These are phyloP conservation scores for Thunnus thynnus DNA, from an alignment of 2,113 vertebrate species.

Conservation along the genomic window DNA sequence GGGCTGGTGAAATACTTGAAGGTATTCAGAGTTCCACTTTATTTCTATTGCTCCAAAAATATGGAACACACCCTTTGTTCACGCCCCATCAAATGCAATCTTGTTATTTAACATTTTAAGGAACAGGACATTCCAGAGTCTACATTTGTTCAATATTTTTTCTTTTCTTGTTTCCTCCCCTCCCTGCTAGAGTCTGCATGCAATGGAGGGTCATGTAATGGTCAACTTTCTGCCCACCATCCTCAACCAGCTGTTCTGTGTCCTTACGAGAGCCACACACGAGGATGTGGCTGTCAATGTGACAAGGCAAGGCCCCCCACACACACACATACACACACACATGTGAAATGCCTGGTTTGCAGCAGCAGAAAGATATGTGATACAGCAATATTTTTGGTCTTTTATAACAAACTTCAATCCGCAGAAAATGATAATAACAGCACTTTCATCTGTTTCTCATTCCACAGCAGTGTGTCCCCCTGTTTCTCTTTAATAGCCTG, in stretches of 20 bases:
- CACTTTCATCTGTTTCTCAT: conserved; percentile 7
- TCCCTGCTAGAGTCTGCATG: conserved; percentile 90
- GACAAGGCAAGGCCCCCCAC: conserved; percentile 85
- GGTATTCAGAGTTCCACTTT: conserved; percentile 78
- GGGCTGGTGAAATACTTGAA: conserved; percentile 98
- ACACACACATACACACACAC: neutral
- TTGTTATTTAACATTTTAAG: neutral
- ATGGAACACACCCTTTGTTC: neutral
- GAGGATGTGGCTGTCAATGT: conserved; percentile 97
- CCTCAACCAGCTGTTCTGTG: conserved; percentile 95
- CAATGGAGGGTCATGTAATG: conserved; percentile 97
- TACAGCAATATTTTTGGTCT: neutral
- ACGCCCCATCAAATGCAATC: conserved; percentile 15
- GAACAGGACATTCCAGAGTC: neutral
- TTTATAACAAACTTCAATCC: neutral
- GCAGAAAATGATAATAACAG: conserved; percentile 2
- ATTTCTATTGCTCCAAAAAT: neutral
- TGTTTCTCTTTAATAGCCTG: conserved; percentile 10
- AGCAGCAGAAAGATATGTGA: neutral
- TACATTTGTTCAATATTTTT: neutral
- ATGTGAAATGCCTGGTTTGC: neutral
- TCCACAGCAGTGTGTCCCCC: neutral
- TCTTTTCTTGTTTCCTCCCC: neutral
- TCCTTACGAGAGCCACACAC: conserved; percentile 92
- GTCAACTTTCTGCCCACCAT: conserved; percentile 96